Base-by-base conservation (phyloP, 2,797 vertebrate species). In the Cygnus olor region DNA sequence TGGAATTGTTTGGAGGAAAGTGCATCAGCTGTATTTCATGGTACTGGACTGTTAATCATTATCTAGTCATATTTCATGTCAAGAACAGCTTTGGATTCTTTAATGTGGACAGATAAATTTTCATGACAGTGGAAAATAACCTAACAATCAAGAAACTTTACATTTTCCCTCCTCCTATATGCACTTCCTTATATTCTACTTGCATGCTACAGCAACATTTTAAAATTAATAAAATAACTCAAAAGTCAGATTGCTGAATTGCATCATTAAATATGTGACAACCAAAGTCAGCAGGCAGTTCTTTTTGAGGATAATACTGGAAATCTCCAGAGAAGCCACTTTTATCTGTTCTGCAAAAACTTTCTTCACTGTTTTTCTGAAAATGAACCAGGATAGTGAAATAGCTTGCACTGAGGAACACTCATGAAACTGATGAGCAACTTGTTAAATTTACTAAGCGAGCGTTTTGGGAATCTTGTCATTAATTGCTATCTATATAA, bases 381-480 rank as follows among this genome's bases (percentile, higher is more conserved):
- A 96, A 84, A 51, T 73, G 57, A 94, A 90, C 70, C 44, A 87
- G 79, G 51, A 56, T 53, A 86, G 44, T 56, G 73, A 87, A 87
- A 88, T 30, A 78, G 42, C 72, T 80, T 85, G 60, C 38, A 78
- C 66, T 61, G 85, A 87, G 22, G n/a, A 69, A 73, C 32, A 19
- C 73, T 89, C 25, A 32, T 78, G 47, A 91, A 58, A 65, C 44
- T 66, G 66, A 94, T 91, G 86, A 89, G 94, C 92, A 80, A 36
- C 40, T 94, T 90, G 89, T 83, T 96, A 97, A 95, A 93, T 97
- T 95, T 95, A 86, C 76, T 82, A 89, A 88, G 82, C 85, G 93
- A 97, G 95, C 53, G 91, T 96, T 95, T 90, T 36, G 79, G 89
- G 85, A 94, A 80, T 61, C 61, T 90, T 87, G 74, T 94, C 93